Evolutionary conservation across 1,140 invertebrate genomes (phyloP).

Genomic region (Ylistrum balloti): DNA sequence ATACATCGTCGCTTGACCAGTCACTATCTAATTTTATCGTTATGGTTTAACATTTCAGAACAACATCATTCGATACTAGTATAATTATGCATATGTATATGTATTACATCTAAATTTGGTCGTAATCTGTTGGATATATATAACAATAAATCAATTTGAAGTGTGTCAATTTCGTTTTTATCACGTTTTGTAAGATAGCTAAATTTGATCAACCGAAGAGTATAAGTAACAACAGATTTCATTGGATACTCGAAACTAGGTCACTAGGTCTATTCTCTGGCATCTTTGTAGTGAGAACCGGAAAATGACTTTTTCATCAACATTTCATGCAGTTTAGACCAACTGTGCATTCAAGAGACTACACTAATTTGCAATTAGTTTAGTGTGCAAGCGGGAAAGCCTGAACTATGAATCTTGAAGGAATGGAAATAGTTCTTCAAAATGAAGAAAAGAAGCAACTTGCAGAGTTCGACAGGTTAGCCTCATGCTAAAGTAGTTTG

Average conservation of each 20-base stretch:
- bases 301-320: neutral
- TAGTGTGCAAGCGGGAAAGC: neutral
- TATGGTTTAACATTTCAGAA: too few species aligned
- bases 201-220: neutral
- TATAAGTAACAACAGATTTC: neutral
- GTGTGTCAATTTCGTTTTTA: neutral
- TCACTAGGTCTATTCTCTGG: neutral
- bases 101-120: too few species aligned
- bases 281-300: neutral
- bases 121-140: too few species aligned
- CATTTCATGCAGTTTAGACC: neutral
- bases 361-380: neutral
- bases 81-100: too few species aligned
- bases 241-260: neutral
- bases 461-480: constrained; percentile 66
- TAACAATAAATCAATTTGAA: too few species aligned
- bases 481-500: too few species aligned
- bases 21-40: too few species aligned
- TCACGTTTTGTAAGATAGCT: neutral
- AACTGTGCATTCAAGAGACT: neutral
- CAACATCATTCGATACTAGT: too few species aligned
- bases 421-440: constrained; percentile 55
- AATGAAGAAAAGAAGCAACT: constrained; percentile 65
- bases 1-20: neutral
- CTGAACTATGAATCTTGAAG: constrained; percentile 57